A percentile compares a stretch with the other conserved stretches of the same genome.
Conservation (phyloP, 2,113 vertebrate species). For the Anarrhichthys ocellatus region DNA sequence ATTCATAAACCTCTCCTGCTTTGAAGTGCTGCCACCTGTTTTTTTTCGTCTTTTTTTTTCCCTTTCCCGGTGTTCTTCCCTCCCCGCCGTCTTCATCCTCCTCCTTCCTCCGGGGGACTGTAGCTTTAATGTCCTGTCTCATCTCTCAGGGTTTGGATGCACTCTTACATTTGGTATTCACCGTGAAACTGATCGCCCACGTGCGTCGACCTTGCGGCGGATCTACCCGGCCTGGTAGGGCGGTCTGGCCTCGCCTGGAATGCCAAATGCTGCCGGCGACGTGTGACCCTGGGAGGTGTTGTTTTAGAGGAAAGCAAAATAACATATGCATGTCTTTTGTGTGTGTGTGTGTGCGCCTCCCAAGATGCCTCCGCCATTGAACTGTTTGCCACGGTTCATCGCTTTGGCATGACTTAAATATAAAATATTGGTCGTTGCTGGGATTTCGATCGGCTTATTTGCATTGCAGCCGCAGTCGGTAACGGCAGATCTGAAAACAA, state of each 20-base stretch:
- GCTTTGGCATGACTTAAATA: conserved; percentile 29
- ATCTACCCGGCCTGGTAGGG: conserved; percentile 61
- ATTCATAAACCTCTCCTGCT: conserved; percentile 69
- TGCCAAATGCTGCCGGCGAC: conserved; percentile 52
- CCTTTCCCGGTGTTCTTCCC: conserved; percentile 25
- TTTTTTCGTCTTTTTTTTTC: conserved; percentile 58
- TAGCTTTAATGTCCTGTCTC: conserved; percentile 72
- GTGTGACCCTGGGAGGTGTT: conserved; percentile 55
- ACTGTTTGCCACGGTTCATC: conserved; percentile 28
- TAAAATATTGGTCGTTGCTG: conserved; percentile 36
- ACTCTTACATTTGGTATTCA: conserved; percentile 71
- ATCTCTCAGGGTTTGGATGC: conserved; percentile 59
- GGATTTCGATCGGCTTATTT: conserved; percentile 58
- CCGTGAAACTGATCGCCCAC: conserved; percentile 67
- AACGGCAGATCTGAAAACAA: conserved; percentile 66
- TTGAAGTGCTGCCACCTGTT: conserved; percentile 73
- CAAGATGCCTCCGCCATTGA: conserved; percentile 14
- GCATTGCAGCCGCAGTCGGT: conserved; percentile 34
- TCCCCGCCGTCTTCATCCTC: conserved; percentile 39
- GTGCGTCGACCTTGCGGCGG: conserved; percentile 64
- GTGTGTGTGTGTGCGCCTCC: not conserved
- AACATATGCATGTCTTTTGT: conserved; percentile 34
- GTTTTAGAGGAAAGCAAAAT: conserved; percentile 35
- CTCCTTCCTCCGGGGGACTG: conserved; percentile 51
- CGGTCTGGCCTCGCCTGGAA: conserved; percentile 58